Evolutionary conservation across 1,140 invertebrate genomes (phyloP).

Genomic region (Vanessa atalanta): DNA sequence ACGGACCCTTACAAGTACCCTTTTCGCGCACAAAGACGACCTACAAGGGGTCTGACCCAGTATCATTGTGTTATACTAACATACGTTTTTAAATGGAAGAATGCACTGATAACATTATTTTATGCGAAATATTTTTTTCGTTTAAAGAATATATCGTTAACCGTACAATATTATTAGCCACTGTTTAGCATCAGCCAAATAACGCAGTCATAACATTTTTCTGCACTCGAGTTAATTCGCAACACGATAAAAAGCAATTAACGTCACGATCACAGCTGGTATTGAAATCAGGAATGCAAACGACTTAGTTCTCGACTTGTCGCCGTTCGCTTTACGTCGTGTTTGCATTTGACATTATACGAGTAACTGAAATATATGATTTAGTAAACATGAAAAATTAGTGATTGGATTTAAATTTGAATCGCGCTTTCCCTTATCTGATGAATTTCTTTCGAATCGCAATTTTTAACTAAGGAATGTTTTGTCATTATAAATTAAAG

Average conservation of each 20-base stretch:
- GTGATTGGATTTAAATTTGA: neutral
- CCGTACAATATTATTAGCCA: too few relatives aligned
- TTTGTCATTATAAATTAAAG: neutral
- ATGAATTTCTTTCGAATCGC: neutral
- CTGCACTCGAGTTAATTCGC: conserved; percentile 4
- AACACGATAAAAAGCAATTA: conserved; percentile 19
- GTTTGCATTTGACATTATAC: neutral
- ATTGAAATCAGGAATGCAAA: conserved; percentile 28
- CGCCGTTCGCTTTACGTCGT: neutral
- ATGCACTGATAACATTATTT: too few relatives aligned
- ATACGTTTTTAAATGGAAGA: too few relatives aligned
- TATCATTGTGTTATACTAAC: too few relatives aligned
- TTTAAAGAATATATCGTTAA: too few relatives aligned
- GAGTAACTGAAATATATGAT: neutral
- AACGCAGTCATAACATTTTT: neutral
- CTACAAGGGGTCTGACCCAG: too few relatives aligned
- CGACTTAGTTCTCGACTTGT: conserved; percentile 20
- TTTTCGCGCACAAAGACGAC: too few relatives aligned
- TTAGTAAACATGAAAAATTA: neutral
- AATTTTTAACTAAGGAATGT: neutral
- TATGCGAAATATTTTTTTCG: too few relatives aligned
- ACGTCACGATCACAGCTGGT: conserved; percentile 12
- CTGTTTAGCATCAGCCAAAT: neutral
- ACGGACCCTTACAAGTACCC: too few relatives aligned
- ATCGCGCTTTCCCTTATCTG: neutral